phyloP scores from a whole-genome alignment of 2,888 invertebrate genomes.

The Caradrina clavipalpis region DNA sequence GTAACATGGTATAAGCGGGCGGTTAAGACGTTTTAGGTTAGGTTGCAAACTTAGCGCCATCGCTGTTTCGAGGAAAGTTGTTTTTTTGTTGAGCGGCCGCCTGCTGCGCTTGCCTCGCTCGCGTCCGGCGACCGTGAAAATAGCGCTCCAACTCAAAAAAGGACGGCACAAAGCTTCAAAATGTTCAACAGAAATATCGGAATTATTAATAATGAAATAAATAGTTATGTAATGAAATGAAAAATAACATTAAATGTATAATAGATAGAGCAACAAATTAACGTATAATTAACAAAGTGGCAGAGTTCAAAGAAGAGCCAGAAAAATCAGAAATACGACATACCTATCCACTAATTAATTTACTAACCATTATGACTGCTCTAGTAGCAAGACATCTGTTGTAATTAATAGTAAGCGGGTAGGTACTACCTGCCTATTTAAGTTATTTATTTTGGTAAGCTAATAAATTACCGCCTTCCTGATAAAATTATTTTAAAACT shows the following conservation, averaged over 20 bases:
- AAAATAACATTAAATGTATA: not conserved
- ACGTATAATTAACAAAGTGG: no score
- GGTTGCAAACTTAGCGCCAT: constrained; percentile 86
- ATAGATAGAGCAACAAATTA: no score
- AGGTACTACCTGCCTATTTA: not conserved
- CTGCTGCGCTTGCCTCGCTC: constrained; percentile 83
- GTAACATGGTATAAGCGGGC: constrained; percentile 70
- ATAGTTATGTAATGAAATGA: not conserved
- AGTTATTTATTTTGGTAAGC: constrained; percentile 8
- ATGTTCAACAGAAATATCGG: constrained; percentile 17
- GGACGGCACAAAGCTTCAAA: constrained; percentile 57
- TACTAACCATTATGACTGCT: not conserved
- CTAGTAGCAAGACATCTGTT: not conserved
- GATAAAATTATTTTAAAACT: constrained; percentile 33
- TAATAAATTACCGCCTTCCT: constrained; percentile 16
- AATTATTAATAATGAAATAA: not conserved
- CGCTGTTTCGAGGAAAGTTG: constrained; percentile 90
- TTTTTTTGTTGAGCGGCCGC: constrained; percentile 87
- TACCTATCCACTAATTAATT: not conserved
- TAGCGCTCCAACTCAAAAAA: constrained; percentile 75
- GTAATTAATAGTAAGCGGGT: no score
- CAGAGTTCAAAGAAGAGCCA: not conserved
- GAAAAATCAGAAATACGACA: not conserved
- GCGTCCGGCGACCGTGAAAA: constrained; percentile 88
- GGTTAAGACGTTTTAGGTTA: constrained; percentile 77